These are phyloP conservation scores for Actenoides lindsayi DNA, from an alignment of 2,113 vertebrate species.

Conservation along the genomic window DNA sequence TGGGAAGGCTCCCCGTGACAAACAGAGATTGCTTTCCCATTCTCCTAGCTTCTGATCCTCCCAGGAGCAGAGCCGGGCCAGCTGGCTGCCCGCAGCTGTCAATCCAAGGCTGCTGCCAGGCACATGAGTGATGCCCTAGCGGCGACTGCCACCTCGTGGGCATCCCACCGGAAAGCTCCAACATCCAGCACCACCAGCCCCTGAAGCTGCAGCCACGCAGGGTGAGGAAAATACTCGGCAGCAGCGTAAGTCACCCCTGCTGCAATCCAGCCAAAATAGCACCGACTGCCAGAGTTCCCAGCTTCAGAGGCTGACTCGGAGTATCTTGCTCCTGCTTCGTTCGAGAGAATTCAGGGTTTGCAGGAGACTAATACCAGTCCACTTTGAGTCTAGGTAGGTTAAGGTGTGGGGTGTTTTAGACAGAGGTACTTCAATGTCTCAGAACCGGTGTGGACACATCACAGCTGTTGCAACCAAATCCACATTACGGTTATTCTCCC, in stretches of 20 bases:
- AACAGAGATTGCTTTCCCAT: background rate
- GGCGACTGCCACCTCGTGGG: constrained; percentile 73
- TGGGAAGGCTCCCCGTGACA: background rate
- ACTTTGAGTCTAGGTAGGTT: background rate
- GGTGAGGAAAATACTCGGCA: background rate
- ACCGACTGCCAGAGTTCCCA: fast-evolving
- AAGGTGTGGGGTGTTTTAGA: background rate
- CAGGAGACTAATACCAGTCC: fast-evolving
- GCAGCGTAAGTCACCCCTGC: fast-evolving
- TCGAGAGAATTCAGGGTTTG: background rate
- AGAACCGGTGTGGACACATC: fast-evolving
- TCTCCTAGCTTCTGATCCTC: fast-evolving
- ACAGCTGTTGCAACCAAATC: background rate
- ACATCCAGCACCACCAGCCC: background rate
- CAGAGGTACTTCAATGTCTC: background rate
- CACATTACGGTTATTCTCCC: no score
- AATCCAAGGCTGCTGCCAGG: background rate
- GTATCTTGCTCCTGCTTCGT: fast-evolving
- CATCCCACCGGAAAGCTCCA: fast-evolving
- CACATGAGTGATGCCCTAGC: background rate
- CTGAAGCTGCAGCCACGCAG: fast-evolving
- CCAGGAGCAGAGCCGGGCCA: background rate
- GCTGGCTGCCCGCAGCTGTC: background rate
- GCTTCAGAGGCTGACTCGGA: fast-evolving
- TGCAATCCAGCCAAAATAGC: fast-evolving